Conservation (phyloP, 23 tunicate species). For the Botrylloides violaceus region DNA sequence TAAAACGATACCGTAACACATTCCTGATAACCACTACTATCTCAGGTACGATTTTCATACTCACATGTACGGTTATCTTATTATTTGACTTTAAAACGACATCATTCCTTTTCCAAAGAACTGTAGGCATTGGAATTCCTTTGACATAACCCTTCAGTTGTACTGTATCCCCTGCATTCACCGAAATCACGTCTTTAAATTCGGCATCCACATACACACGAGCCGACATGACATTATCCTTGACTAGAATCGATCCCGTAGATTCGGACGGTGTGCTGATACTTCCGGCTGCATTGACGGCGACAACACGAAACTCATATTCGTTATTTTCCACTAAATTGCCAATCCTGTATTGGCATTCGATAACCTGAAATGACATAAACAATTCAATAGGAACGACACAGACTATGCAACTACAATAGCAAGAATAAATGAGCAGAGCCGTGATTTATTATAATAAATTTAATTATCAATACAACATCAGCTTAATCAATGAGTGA, state of each 20-base stretch:
- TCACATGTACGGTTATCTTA: slow-evolving; percentile 22
- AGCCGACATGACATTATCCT: slow-evolving; percentile 73
- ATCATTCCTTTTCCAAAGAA: slow-evolving; percentile 76
- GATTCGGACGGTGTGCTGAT: slow-evolving; percentile 73
- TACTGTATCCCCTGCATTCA: slow-evolving; percentile 66
- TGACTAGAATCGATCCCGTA: slow-evolving; percentile 61
- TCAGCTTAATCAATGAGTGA: too few species aligned
- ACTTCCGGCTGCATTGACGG: slow-evolving; percentile 85
- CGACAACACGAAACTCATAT: slow-evolving; percentile 77
- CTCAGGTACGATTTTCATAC: background rate
- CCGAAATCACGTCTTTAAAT: slow-evolving; percentile 40
- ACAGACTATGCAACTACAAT: too few species aligned
- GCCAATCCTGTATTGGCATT: slow-evolving; percentile 44
- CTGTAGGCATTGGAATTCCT: slow-evolving; percentile 69
- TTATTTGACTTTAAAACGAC: slow-evolving; percentile 37
- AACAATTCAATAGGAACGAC: too few species aligned
- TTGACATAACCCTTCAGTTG: slow-evolving; percentile 41
- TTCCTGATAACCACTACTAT: too few species aligned
- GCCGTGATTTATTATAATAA: too few species aligned
- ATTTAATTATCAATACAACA: too few species aligned
- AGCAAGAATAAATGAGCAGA: too few species aligned
- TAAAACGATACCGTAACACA: too few species aligned
- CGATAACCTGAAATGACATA: slow-evolving; percentile 28
- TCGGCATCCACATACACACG: slow-evolving; percentile 60
- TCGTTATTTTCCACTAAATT: slow-evolving; percentile 45